Conservation (phyloP, 2,113 vertebrate genomes). For the Scomber scombrus region DNA sequence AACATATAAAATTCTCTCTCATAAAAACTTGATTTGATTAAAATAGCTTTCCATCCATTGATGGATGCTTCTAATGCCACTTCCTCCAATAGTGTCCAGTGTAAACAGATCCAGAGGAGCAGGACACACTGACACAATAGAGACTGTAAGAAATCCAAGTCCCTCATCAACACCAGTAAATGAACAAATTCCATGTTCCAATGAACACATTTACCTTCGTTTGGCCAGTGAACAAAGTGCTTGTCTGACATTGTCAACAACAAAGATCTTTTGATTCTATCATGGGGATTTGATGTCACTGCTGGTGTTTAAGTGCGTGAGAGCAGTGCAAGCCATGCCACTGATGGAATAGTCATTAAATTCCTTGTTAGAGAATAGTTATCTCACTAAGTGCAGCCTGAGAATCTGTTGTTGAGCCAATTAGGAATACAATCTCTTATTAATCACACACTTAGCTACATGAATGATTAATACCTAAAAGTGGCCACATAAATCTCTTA, state of each 20-base stretch:
- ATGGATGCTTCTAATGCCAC: neutral
- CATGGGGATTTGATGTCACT: constrained; percentile 48
- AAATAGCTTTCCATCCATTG: neutral
- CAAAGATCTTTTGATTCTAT: constrained; percentile 56
- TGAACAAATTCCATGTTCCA: constrained; percentile 23
- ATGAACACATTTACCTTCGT: constrained; percentile 33
- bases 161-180: constrained; percentile 53
- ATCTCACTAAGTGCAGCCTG: constrained; percentile 61
- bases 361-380: constrained; percentile 52
- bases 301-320: constrained; percentile 30
- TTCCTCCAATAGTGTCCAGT: constrained; percentile 23
- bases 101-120: constrained; percentile 53
- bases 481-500: constrained; percentile 55
- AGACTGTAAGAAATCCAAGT: constrained; percentile 46
- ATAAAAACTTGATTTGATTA: neutral
- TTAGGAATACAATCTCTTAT: constrained; percentile 79
- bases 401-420: constrained; percentile 71
- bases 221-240: constrained; percentile 47
- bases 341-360: constrained; percentile 44
- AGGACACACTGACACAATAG: constrained; percentile 42
- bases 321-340: constrained; percentile 26
- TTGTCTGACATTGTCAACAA: constrained; percentile 48
- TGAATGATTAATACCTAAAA: constrained; percentile 79
- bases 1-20: too few species aligned
- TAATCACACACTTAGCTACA: constrained; percentile 76